Evolutionary conservation across 2,797 vertebrate species (phyloP), one percentile per base, ranked within the genome.

Genomic region (Gallinago solitaria): DNA sequence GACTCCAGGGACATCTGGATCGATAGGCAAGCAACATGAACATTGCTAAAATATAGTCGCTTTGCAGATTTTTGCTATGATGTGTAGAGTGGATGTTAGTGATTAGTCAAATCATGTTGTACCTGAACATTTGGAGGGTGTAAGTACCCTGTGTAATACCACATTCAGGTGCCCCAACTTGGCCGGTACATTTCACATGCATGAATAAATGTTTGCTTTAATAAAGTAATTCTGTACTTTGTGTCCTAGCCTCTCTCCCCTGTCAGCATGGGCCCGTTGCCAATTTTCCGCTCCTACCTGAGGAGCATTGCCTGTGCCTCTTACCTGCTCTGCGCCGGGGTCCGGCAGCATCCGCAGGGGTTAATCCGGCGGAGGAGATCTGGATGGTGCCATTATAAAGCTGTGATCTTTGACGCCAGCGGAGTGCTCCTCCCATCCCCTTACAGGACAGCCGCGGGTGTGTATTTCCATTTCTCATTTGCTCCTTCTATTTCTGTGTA

Each of bases 381-480:
- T 7, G 27, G 89, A 16, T 27, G 89, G 6, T 24, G 89, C 59
- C 64, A 12, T 6, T 98, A 98, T 43, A 97, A 74, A 95, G 98
- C 98, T 0, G 98, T 99, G 70, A 97, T 99, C 80, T 98, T 98
- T 75, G 98, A 98, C 60, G 98, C 97, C 94, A 97, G 97, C 0
- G 98, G 98, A 18, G 97, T 98, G 47, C 98, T 99, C 41, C 94
- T 98, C 57, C 98, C 98, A 1, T 97, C 98, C 51, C 98, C 98
- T 5, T 87, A 87, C 90, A 96, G 28, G 20, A 86, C 98, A 67
- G 97, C 98, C 6, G 23, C 41, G 48, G 98, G 98, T 98, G 86
- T 65, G 98, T 76, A 27, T 24, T 41, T 37, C 61, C 53, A 13
- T 35, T 39, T 33, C 50, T 61, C 14, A 27, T 57, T 43, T 61